Conservation (phyloP, 1,140 invertebrate species). For the Cyphomyrmex costatus region DNA sequence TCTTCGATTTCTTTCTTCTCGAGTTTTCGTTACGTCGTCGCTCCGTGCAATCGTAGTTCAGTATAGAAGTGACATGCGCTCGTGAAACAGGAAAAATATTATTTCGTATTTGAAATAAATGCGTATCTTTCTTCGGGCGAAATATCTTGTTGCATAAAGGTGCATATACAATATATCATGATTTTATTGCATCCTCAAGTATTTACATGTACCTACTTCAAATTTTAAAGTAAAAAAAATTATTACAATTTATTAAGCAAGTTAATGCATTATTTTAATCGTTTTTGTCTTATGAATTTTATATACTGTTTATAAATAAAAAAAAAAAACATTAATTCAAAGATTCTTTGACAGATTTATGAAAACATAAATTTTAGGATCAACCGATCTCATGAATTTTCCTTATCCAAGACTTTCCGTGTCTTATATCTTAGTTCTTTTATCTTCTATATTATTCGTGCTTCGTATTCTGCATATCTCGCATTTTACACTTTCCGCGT, state of each 20-base stretch:
- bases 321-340: background rate
- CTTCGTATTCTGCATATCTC: background rate
- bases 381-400: conserved; percentile 17
- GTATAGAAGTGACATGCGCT: background rate
- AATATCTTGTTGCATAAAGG: background rate
- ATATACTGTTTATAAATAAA: background rate
- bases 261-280: too few species aligned
- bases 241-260: background rate
- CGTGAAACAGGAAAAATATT: conserved; percentile 18
- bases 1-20: conserved; percentile 9
- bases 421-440: background rate
- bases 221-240: background rate
- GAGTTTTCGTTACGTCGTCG: background rate
- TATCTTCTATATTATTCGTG: too few species aligned
- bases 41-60: conserved; percentile 14
- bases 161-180: background rate
- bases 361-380: background rate
- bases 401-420: background rate
- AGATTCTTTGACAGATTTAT: background rate
- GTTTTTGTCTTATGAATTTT: background rate
- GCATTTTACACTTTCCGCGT: background rate
- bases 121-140: background rate
- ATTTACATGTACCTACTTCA: background rate
- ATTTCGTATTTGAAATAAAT: background rate
- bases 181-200: background rate